Conservation (phyloP, 2,888 invertebrate species). For the Aspidiotus destructor region DNA sequence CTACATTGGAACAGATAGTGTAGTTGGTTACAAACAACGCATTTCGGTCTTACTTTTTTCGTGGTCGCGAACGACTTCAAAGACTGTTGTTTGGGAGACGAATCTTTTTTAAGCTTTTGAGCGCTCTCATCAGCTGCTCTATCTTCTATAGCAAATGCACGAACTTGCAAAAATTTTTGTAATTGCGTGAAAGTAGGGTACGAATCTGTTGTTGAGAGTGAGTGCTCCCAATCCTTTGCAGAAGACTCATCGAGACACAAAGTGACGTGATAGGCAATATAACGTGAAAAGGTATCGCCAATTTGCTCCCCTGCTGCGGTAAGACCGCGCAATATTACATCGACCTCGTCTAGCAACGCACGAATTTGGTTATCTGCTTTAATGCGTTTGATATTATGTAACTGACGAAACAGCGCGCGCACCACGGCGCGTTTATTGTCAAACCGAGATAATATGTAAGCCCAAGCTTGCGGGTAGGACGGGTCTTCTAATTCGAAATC, state of each 20-base stretch:
- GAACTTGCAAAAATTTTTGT: conserved; percentile 3
- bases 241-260: neutral
- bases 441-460: conserved; percentile 1
- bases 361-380: conserved; percentile 5
- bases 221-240: neutral
- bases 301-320: neutral
- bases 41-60: neutral
- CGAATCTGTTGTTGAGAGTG: neutral
- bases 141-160: neutral
- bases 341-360: conserved; percentile 7
- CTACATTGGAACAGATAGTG: neutral
- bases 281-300: conserved; percentile 11
- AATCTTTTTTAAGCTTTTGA: neutral
- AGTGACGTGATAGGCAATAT: neutral
- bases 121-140: neutral
- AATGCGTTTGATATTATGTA: neutral
- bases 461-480: conserved; percentile 7
- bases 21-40: neutral
- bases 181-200: conserved; percentile 5
- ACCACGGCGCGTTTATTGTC: conserved; percentile 15
- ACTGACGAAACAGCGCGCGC: neutral
- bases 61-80: neutral
- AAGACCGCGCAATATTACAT: conserved; percentile 8
- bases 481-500: conserved; percentile 18
- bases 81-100: neutral